phyloP scores from a whole-genome alignment of 2,888 invertebrate genomes.

The Phlogophora meticulosa region DNA sequence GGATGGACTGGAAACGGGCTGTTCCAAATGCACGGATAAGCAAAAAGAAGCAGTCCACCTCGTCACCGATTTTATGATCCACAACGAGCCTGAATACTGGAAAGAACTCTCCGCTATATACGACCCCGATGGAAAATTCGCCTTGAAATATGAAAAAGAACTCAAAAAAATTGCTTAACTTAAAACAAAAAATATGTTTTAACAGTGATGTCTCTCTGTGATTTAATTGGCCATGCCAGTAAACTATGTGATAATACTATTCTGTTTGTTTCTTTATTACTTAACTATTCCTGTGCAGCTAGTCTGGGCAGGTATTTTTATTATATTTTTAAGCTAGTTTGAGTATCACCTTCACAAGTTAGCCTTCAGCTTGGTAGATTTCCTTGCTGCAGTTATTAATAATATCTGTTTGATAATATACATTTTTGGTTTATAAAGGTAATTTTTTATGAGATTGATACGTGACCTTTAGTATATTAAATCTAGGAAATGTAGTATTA shows the following conservation, averaged over 20 bases:
- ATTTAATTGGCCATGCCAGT: constrained; percentile 19
- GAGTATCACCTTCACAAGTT: constrained; percentile 35
- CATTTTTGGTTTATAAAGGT: constrained; percentile 2
- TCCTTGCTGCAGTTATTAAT: constrained; percentile 13
- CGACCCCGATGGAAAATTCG: constrained; percentile 73
- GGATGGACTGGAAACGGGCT: constrained; percentile 82
- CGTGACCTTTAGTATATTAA: constrained; percentile 12
- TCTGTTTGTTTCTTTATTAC: neutral
- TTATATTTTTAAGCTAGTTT: constrained; percentile 19
- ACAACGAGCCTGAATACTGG: constrained; percentile 78
- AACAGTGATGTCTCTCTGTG: neutral
- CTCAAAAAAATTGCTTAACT: constrained; percentile 59
- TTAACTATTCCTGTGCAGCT: neutral
- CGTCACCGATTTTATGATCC: constrained; percentile 81
- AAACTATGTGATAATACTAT: constrained; percentile 25
- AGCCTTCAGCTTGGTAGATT: constrained; percentile 31
- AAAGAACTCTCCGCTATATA: constrained; percentile 73
- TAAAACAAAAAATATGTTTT: constrained; percentile 26
- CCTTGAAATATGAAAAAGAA: constrained; percentile 74
- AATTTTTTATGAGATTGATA: neutral
- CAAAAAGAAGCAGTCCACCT: constrained; percentile 74
- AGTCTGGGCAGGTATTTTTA: neutral
- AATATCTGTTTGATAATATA: constrained; percentile 18
- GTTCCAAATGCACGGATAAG: constrained; percentile 79
- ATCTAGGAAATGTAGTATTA: constrained; percentile 22